Conservation (phyloP, 2,888 invertebrate species). For the Thalpophila matura region DNA sequence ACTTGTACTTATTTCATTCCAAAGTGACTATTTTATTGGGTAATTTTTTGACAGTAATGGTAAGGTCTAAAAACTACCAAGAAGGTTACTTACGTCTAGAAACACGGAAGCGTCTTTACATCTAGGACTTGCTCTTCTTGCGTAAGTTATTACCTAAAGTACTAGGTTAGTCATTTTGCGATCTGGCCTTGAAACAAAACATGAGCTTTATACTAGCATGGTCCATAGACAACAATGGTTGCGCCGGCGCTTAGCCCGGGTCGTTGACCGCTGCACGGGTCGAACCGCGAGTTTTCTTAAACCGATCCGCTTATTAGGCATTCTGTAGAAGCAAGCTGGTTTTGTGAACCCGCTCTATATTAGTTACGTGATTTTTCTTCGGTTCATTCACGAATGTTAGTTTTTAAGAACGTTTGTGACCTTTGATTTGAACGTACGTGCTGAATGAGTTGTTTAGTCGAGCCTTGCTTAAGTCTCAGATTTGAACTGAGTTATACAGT, state of each 20-base stretch:
- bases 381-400: slow-evolving; percentile 42
- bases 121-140: slow-evolving; percentile 14
- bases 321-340: slow-evolving; percentile 75
- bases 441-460: slow-evolving; percentile 4
- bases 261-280: slow-evolving; percentile 83
- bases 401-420: slow-evolving; percentile 38
- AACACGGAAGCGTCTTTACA: slow-evolving; percentile 2
- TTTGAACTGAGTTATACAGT: neutral
- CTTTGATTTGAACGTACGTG: slow-evolving; percentile 31
- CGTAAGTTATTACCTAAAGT: slow-evolving; percentile 32
- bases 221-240: slow-evolving; percentile 85
- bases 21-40: neutral
- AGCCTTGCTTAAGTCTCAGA: neutral
- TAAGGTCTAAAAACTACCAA: neutral
- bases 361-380: slow-evolving; percentile 66
- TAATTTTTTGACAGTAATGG: slow-evolving; percentile 6
- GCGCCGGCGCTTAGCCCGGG: slow-evolving; percentile 84
- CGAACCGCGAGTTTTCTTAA: slow-evolving; percentile 87
- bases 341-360: slow-evolving; percentile 72
- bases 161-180: slow-evolving; percentile 61
- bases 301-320: slow-evolving; percentile 88
- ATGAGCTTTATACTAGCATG: slow-evolving; percentile 70
- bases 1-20: neutral
- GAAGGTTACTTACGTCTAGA: neutral
- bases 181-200: slow-evolving; percentile 77